Percentiles rank a stretch among this genome's conserved stretches.
These are phyloP conservation scores for Solenodon paradoxus DNA, from an alignment of 2,113 vertebrate genomes.

Conservation along the genomic window DNA sequence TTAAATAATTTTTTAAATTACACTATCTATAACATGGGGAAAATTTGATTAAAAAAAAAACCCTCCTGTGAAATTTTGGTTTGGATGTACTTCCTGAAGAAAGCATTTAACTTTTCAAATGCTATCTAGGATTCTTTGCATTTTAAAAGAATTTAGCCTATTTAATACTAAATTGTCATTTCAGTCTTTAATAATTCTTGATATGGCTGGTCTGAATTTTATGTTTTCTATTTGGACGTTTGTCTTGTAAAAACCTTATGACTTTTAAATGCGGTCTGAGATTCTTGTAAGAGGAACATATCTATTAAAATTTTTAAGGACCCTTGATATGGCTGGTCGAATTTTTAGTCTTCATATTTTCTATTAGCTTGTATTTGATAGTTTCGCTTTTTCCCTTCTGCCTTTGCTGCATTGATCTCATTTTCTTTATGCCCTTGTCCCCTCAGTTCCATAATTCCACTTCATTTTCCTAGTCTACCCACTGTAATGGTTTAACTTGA, in stretches of 20 bases:
- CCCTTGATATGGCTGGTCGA: background rate
- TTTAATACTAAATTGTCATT: background rate
- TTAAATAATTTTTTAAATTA: background rate
- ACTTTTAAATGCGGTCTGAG: background rate
- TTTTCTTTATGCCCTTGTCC: background rate
- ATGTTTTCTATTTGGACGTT: slow-evolving; percentile 17
- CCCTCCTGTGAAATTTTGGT: background rate
- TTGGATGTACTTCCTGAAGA: background rate
- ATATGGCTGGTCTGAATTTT: slow-evolving; percentile 16
- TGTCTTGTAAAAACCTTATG: background rate
- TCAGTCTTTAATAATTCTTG: slow-evolving; percentile 13
- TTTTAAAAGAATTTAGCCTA: background rate
- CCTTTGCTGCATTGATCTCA: background rate
- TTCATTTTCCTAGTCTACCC: background rate
- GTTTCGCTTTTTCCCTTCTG: background rate
- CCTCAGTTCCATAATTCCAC: background rate
- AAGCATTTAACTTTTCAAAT: background rate
- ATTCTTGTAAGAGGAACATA: background rate
- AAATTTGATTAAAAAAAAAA: background rate
- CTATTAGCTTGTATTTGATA: background rate
- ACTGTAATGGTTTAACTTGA: background rate
- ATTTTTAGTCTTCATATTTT: slow-evolving; percentile 23
- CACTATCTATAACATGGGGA: background rate
- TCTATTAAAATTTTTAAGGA: slow-evolving; percentile 22
- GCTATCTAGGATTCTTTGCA: background rate